phyloP scores from a whole-genome alignment of 2,888 invertebrate species.

The Drosophila cyrtoloma region DNA sequence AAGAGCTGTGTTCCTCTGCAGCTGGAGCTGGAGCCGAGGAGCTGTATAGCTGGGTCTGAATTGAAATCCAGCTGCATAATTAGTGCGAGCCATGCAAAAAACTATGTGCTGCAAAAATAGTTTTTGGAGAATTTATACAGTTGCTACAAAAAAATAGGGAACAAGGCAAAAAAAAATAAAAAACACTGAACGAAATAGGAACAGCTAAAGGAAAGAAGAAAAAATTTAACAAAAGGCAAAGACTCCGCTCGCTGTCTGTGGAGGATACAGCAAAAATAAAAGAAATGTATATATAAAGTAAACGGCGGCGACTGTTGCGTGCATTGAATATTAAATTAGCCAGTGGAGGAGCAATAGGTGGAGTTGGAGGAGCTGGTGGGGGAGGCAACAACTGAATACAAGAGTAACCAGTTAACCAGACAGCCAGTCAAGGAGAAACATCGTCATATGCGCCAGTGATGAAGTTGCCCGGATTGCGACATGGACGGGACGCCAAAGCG shows the following conservation, averaged over 20 bases:
- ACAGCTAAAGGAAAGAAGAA: constrained; percentile 20
- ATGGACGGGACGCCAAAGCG: constrained; percentile 14
- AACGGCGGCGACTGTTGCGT: constrained; percentile 73
- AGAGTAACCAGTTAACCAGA: constrained; percentile 13
- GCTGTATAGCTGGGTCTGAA: constrained; percentile 1
- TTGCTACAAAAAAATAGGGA: constrained; percentile 14
- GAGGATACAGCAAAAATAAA: neutral
- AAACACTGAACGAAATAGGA: constrained; percentile 8
- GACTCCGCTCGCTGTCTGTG: constrained; percentile 2
- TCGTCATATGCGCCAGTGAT: constrained; percentile 37
- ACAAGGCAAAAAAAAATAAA: neutral
- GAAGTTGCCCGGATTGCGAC: constrained; percentile 45
- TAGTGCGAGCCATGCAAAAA: constrained; percentile 62
- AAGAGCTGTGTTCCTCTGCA: constrained; percentile 14
- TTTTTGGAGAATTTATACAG: constrained; percentile 69
- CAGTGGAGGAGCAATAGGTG: constrained; percentile 10
- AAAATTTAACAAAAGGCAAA: constrained; percentile 38
- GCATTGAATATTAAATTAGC: constrained; percentile 77
- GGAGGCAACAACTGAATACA: constrained; percentile 1
- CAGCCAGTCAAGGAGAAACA: constrained; percentile 36
- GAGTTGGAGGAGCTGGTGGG: neutral
- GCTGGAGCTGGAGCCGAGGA: neutral
- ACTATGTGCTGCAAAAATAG: constrained; percentile 70
- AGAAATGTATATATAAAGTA: constrained; percentile 47
- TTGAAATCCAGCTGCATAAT: constrained; percentile 75